Conservation (phyloP, 2,113 vertebrate species). For the Dolichotis patagonum region DNA sequence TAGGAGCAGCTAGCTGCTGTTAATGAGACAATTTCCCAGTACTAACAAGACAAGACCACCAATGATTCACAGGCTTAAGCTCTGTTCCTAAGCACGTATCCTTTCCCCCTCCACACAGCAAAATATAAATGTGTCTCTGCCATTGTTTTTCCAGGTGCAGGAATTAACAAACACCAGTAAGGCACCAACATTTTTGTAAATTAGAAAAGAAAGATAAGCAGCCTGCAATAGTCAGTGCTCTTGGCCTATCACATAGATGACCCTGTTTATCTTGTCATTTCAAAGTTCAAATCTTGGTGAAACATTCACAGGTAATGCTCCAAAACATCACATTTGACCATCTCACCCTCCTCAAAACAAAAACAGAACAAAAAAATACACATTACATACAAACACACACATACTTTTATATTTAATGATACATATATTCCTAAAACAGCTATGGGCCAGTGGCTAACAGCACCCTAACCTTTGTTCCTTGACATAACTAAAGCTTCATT, state of each 20-base stretch:
- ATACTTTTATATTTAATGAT: background rate
- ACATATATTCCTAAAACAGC: background rate
- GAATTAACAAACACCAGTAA: background rate
- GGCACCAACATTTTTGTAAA: background rate
- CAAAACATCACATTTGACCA: background rate
- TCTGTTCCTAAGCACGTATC: background rate
- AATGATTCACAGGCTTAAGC: background rate
- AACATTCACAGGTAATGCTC: fast-evolving
- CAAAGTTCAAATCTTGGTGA: background rate
- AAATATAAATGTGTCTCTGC: background rate
- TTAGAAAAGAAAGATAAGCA: background rate
- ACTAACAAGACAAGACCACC: background rate
- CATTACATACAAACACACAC: background rate
- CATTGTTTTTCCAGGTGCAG: background rate
- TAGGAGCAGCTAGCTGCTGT: background rate
- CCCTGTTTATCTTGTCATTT: background rate
- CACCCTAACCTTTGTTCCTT: background rate
- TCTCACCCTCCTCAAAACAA: background rate
- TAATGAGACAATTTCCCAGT: background rate
- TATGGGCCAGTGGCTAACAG: background rate
- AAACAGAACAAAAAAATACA: background rate
- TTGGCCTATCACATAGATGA: background rate
- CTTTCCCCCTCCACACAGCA: background rate
- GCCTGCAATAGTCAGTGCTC: too few relatives aligned
- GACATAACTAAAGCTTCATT: background rate